Conservation (phyloP, 2,888 invertebrate genomes). For the Nemapogon koenigi region DNA sequence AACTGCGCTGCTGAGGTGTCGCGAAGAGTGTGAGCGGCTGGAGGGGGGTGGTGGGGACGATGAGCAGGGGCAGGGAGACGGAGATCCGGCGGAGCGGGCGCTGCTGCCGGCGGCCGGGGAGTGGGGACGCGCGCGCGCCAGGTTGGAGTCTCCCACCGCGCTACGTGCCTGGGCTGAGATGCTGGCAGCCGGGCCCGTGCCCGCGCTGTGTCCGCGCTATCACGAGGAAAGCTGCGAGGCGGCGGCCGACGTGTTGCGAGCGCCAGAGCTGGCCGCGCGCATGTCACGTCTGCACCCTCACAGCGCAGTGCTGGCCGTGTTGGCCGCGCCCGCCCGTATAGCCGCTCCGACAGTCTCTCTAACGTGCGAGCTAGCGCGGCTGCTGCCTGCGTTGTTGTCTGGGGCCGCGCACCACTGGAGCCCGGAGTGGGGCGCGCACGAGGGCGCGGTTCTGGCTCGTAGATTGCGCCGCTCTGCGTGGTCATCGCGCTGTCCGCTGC, state of each 20-base stretch:
- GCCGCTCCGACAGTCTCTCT: constrained; percentile 17
- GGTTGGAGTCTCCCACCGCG: constrained; percentile 8
- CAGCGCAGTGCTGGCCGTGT: constrained; percentile 18
- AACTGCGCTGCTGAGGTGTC: background rate
- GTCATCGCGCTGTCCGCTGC: constrained; percentile 16
- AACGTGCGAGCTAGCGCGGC: constrained; percentile 17
- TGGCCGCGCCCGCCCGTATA: constrained; percentile 22
- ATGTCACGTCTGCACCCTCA: constrained; percentile 10
- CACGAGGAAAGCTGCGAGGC: constrained; percentile 13
- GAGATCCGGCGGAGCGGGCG: constrained; percentile 23
- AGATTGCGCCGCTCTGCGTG: constrained; percentile 15
- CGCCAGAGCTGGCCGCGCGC: constrained; percentile 19
- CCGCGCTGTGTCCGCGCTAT: background rate
- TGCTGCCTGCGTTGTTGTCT: constrained; percentile 14
- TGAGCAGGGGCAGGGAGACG: constrained; percentile 14
- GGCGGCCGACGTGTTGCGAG: constrained; percentile 17
- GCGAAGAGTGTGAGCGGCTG: constrained; percentile 20
- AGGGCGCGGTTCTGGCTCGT: constrained; percentile 15
- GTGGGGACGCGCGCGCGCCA: constrained; percentile 15
- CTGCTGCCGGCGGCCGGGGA: constrained; percentile 20
- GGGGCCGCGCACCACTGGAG: constrained; percentile 13
- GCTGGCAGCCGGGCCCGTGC: constrained; percentile 7
- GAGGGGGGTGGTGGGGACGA: constrained; percentile 18
- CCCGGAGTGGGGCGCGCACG: constrained; percentile 17
- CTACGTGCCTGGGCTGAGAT: constrained; percentile 10